These are phyloP conservation scores for Magallana gigas DNA, from an alignment of 1,140 invertebrate genomes.

Conservation along the genomic window DNA sequence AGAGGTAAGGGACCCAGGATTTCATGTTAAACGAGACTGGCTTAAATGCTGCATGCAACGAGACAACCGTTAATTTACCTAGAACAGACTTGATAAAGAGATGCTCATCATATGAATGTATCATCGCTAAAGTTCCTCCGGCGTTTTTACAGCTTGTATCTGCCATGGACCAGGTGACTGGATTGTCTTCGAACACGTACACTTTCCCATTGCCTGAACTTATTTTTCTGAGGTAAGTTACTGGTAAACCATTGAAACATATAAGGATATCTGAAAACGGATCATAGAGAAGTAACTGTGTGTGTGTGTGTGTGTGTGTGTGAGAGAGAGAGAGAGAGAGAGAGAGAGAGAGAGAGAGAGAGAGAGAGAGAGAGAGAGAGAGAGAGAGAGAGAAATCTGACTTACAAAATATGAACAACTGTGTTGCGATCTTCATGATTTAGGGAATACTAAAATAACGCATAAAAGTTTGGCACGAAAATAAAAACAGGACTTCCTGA, in stretches of 20 bases:
- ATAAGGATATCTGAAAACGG: neutral
- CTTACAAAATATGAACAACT: neutral
- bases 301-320: no score
- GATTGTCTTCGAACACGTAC: neutral
- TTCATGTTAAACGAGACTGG: no score
- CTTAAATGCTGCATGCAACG: neutral
- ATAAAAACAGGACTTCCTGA: neutral
- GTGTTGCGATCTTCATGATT: neutral
- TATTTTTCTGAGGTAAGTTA: neutral
- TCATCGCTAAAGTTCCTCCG: neutral
- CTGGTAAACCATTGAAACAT: neutral
- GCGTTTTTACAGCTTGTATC: neutral
- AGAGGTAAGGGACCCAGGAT: no score
- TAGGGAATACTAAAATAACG: neutral
- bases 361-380: neutral
- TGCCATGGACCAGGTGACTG: neutral
- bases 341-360: neutral
- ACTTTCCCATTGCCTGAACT: neutral
- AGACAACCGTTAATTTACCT: neutral
- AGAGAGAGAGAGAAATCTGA: neutral
- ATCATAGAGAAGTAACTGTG: neutral
- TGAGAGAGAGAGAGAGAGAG: no score
- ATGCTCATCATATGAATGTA: neutral
- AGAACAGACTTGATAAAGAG: neutral
- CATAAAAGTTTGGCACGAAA: no score